Conservation (phyloP, 1,140 invertebrate genomes). For the Branchinecta lynchi region DNA sequence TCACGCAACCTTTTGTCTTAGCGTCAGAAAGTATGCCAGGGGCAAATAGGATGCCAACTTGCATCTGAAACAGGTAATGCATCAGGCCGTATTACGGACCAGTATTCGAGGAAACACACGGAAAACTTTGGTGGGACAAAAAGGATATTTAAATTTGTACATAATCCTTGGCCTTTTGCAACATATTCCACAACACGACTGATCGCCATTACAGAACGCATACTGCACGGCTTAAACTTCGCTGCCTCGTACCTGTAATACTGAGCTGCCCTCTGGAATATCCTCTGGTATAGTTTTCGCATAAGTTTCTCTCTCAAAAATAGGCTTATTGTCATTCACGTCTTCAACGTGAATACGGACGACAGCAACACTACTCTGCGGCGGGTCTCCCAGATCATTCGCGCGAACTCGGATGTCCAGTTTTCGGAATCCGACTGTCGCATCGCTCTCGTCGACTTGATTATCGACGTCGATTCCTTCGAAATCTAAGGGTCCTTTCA, state of each 20-base stretch:
- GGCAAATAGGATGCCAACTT: too few species aligned
- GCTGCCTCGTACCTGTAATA: constrained; percentile 44
- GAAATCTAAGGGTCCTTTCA: constrained; percentile 55
- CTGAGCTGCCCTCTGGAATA: constrained; percentile 53
- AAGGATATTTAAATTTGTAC: too few species aligned
- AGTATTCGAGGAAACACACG: too few species aligned
- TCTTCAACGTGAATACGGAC: constrained; percentile 70
- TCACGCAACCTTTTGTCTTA: too few species aligned
- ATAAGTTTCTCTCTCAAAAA: constrained; percentile 58
- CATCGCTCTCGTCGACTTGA: constrained; percentile 25
- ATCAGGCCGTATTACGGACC: too few species aligned
- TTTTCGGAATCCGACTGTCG: neutral
- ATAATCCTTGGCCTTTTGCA: too few species aligned
- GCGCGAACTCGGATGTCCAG: constrained; percentile 61
- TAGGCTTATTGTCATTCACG: constrained; percentile 67
- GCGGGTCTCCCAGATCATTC: constrained; percentile 57
- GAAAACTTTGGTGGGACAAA: too few species aligned
- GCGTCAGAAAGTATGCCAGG: too few species aligned
- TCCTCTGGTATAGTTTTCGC: constrained; percentile 62
- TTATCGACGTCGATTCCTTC: constrained; percentile 42
- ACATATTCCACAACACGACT: too few species aligned
- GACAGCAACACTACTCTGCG: constrained; percentile 51
- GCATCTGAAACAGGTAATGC: too few species aligned
- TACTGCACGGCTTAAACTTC: too few species aligned
- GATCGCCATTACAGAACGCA: too few species aligned